Base-by-base conservation (phyloP, 53 echinoderm and acorn worm species). In the Crossaster papposus region DNA sequence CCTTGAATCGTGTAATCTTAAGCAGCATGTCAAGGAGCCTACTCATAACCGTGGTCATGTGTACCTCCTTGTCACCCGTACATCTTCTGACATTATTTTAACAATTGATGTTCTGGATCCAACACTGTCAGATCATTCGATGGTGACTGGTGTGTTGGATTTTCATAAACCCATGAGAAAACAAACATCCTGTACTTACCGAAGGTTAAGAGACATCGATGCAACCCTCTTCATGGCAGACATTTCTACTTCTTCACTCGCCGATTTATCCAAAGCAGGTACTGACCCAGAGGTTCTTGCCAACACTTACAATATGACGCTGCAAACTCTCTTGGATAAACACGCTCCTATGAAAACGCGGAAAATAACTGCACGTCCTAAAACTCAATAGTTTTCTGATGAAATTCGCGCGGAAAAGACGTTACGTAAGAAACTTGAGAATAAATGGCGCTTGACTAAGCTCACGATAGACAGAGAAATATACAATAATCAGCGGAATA, bases 381-480 rank as follows among this genome's bases (percentile, higher is more conserved):
- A n/a, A 14, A 88, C 89, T 52, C 64, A 53, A 15, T 88, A 62
- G 89, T 88, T 6, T 15, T n/a, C 89, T 7, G n/a, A 77, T 64
- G 79, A 29, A 64, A 62, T 88, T 65, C 65, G 70, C 0, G 20
- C 14, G 28, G 83, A 83, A 26, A 68, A 83, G 68, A 2, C 29
- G 22, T 62, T 62, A 35, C 52, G 79, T 1, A 79, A 79, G 22
- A 79, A 79, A 51, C 53, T 79, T 51, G 79, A 79, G 36, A 36
- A 53, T n/a, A 79, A 37, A 51, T 79, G 79, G 79, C 79, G 52
- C 12, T 2, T 22, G 23, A 79, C 79, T 36, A 51, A 79, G 26
- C 79, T 79, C 24, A 23, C 79, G 3, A 28, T 79, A 14, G 79
- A 79, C 79, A 79, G 51, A 79, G 79, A 51, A 33, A 20, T 76